phyloP scores from a whole-genome alignment of 2,113 vertebrate genomes.

The Calypte anna region DNA sequence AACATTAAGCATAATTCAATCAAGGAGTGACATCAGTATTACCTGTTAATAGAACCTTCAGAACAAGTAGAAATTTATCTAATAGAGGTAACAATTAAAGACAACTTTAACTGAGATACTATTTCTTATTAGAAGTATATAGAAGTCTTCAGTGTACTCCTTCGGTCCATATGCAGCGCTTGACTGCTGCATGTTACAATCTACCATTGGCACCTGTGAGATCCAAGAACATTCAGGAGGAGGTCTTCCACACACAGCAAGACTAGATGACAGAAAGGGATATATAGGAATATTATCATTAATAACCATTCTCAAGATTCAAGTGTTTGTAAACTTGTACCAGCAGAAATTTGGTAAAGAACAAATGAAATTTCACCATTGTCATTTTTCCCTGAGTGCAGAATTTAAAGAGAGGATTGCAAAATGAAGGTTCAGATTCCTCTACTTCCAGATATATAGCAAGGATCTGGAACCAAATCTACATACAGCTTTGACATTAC shows the following conservation, averaged over 20 bases:
- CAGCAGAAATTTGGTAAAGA: neutral
- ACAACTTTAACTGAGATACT: neutral
- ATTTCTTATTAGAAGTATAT: neutral
- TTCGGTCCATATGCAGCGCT: fast-evolving
- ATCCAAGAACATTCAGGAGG: neutral
- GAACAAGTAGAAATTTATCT: neutral
- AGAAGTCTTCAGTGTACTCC: neutral
- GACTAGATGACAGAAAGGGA: neutral
- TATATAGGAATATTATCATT: neutral
- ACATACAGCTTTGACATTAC: neutral
- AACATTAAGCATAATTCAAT: neutral
- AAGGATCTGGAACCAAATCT: neutral
- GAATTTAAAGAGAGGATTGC: neutral
- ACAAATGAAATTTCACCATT: neutral
- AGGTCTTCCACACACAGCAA: neutral
- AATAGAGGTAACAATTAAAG: neutral
- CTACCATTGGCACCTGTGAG: neutral
- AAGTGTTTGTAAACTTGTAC: neutral
- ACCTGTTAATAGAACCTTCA: neutral
- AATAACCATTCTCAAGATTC: neutral
- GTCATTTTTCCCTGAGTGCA: neutral
- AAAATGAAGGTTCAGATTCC: neutral
- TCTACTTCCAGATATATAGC: neutral
- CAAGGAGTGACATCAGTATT: neutral
- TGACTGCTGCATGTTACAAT: neutral